phyloP scores from a whole-genome alignment of 2,113 vertebrate genomes.

The Columba livia region DNA sequence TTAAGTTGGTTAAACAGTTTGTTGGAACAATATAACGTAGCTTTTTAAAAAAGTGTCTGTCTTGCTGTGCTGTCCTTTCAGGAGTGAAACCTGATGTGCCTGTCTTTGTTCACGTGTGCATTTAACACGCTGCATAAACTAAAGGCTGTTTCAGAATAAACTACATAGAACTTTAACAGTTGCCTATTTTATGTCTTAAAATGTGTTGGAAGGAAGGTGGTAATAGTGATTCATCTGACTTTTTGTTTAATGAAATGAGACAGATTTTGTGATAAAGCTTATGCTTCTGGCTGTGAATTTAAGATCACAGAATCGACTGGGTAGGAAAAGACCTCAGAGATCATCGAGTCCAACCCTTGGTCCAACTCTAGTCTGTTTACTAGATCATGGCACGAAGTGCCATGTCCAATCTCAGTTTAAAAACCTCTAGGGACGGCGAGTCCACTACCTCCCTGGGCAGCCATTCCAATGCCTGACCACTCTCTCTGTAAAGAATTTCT shows the following conservation, averaged over 20 bases:
- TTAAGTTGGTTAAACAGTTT: neutral
- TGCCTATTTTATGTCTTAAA: neutral
- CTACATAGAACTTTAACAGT: neutral
- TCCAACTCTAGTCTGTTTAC: no score
- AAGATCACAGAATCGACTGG: no score
- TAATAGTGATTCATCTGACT: neutral
- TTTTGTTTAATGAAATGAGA: neutral
- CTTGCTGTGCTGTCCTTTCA: neutral
- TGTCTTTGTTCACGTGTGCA: accelerated
- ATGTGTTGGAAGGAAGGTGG: neutral
- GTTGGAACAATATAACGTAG: neutral
- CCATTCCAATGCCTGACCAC: no score
- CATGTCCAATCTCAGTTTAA: no score
- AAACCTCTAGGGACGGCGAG: no score
- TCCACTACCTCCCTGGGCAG: no score
- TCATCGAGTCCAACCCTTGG: no score
- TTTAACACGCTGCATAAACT: neutral
- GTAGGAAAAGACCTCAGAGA: no score
- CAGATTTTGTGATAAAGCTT: neutral
- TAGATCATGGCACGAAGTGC: no score
- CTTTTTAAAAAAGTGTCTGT: neutral
- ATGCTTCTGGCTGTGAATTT: neutral
- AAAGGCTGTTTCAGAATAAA: neutral
- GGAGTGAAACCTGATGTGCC: neutral
- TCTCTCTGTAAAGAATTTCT: no score